Evolutionary conservation across 2,113 vertebrate species (phyloP).

Genomic region (Elephantulus edwardii): DNA sequence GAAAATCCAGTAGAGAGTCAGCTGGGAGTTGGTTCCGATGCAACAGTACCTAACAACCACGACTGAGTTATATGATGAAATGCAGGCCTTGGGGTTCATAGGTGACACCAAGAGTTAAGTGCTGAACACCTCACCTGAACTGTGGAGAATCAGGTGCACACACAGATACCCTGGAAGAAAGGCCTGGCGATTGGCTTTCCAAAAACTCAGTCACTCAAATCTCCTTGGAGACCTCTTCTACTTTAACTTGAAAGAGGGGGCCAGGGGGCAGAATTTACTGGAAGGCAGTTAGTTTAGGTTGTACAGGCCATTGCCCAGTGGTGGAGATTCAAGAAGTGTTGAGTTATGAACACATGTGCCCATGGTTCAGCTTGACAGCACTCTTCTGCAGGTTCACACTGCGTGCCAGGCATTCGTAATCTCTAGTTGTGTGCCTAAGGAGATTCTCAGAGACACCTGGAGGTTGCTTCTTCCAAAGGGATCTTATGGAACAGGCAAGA

Average conservation of each 20-base stretch:
- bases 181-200: neutral
- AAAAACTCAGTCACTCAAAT: neutral
- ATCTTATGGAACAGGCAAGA: neutral
- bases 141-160: neutral
- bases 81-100: neutral
- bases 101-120: neutral
- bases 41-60: too few species aligned
- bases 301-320: neutral
- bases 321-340: neutral
- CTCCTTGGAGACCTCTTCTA: neutral
- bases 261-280: neutral
- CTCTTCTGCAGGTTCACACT: neutral
- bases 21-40: too few species aligned
- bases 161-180: neutral
- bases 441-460: slow-evolving; percentile 8
- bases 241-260: neutral
- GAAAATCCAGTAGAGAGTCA: too few species aligned
- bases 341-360: neutral
- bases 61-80: too few species aligned
- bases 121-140: neutral
- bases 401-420: neutral
- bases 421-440: neutral
- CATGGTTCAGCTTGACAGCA: neutral
- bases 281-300: neutral
- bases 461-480: neutral